Evolutionary conservation across 1,140 invertebrate genomes (phyloP).

Genomic region (Pygmarrhopalites habei): DNA sequence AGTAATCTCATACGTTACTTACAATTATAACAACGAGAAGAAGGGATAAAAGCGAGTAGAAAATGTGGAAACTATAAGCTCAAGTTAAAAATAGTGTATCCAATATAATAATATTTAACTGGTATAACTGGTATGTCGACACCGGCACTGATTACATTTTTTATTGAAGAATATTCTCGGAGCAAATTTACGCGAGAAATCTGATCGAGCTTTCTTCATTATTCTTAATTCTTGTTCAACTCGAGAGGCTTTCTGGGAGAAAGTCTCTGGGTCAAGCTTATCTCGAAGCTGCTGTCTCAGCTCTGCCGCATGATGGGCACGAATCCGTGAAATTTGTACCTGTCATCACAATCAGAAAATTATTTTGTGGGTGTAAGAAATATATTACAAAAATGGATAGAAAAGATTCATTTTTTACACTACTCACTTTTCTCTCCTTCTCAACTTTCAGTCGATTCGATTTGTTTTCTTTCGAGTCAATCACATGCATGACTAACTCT

Average conservation of each 20-base stretch:
- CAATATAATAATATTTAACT: too few species aligned
- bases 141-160: slow-evolving; percentile 12
- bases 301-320: slow-evolving; percentile 36
- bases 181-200: not conserved
- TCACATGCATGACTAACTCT: slow-evolving; percentile 25
- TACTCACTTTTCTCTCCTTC: slow-evolving; percentile 30
- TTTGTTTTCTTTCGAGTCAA: slow-evolving; percentile 35
- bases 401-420: too few species aligned
- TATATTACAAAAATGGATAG: too few species aligned
- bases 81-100: too few species aligned
- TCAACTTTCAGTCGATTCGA: slow-evolving; percentile 21
- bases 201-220: slow-evolving; percentile 21
- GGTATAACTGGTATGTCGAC: too few species aligned
- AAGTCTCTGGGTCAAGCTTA: slow-evolving; percentile 36
- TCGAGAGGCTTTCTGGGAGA: slow-evolving; percentile 36
- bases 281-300: slow-evolving; percentile 26
- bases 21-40: too few species aligned
- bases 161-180: slow-evolving; percentile 4
- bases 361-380: too few species aligned
- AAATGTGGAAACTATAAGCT: too few species aligned
- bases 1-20: too few species aligned
- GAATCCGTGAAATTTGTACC: slow-evolving; percentile 26
- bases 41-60: too few species aligned
- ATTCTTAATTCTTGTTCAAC: slow-evolving; percentile 31
- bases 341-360: too few species aligned